These are phyloP conservation scores for Lepus townsendii DNA, from an alignment of 2,797 vertebrate genomes.

Conservation along the genomic window DNA sequence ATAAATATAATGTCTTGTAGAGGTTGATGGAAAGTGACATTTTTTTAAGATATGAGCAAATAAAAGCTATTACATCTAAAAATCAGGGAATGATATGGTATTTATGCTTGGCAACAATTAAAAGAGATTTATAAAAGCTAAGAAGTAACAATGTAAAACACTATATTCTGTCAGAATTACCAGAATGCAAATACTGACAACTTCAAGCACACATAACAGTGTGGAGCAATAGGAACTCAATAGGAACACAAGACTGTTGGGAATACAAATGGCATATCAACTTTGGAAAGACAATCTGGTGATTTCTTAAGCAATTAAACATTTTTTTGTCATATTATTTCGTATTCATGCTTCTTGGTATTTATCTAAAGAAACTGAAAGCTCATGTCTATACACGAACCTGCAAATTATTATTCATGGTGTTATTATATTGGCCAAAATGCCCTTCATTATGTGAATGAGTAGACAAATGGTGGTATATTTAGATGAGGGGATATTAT, in stretches of 20 bases:
- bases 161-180: accelerated
- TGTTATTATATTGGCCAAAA: too few relatives aligned
- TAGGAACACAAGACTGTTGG: too few relatives aligned
- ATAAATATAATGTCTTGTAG: background rate
- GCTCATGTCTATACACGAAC: background rate
- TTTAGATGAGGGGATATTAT: background rate
- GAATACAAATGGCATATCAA: background rate
- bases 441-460: background rate
- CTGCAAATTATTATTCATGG: too few relatives aligned
- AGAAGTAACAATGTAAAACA: background rate
- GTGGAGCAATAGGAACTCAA: too few relatives aligned
- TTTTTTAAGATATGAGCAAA: background rate
- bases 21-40: background rate
- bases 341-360: background rate
- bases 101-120: background rate
- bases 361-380: background rate
- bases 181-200: too few relatives aligned
- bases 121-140: background rate
- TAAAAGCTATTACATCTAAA: background rate
- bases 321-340: background rate
- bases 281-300: background rate
- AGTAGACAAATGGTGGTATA: background rate
- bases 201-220: accelerated
- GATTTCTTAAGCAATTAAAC: background rate
- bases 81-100: background rate